Evolutionary conservation across 2,888 invertebrate genomes (phyloP), one percentile per base, ranked within the genome.

Genomic region (Mylabris sibirica): DNA sequence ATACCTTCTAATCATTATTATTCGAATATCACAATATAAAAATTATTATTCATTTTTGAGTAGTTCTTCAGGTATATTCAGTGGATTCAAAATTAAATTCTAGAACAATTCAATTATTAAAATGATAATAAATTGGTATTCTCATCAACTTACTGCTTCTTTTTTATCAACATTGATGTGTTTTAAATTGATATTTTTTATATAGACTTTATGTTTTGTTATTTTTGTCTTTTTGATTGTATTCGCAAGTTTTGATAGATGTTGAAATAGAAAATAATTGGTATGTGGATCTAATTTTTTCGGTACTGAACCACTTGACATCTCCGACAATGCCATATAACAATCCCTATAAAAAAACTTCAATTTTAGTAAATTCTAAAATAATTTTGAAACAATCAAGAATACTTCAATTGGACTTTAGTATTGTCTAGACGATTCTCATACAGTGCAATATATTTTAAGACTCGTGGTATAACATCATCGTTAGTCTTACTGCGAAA

Each of bases 391-490:
- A 66, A 64, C 8, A 57, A 20, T 60, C 1, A 22, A 38, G 38
- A 57, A 8, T 75, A 81, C 82, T 74, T 77, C 59, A 82, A 72
- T 72, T 79, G 75, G 6, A 80, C 74, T 59, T 72, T 68, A n/a
- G 69, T 65, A 11, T 70, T 67, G n/a, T 71, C 41, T 9, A 65
- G 63, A 57, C 77, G 72, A 11, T 79, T 75, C 72, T 82, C 83
- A 72, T 78, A 84, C 26, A 82, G 71, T 6, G 81, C 80, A 61
- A 84, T 82, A 65, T 83, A 84, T 69, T 83, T 83, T n/a, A 84
- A 72, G 26, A 78, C 77, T 66, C 81, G 78, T 11, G 82, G 75
- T 34, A 83, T 70, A 41, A 72, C 66, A 44, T 78, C 64, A 2
- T 53, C 63, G 30, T 5, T 64, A 1, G 17, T 44, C 6, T 64